Conservation (phyloP, 2,888 invertebrate genomes). For the Zelleria hepariella region DNA sequence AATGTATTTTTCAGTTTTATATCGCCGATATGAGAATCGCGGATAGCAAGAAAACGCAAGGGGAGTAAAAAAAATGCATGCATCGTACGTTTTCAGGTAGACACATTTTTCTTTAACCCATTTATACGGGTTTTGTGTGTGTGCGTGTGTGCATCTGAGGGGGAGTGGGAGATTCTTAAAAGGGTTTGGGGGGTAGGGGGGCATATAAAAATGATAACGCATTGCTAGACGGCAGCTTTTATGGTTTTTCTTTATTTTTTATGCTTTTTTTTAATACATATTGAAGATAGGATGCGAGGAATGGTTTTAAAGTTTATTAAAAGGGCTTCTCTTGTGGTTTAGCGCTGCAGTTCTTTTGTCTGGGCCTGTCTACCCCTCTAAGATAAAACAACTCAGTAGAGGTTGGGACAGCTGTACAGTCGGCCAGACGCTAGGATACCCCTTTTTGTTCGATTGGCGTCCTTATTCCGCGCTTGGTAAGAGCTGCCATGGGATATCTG, state of each 20-base stretch:
- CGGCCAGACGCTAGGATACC: too few species aligned
- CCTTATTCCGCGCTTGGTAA: too few species aligned
- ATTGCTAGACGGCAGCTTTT: constrained; percentile 72
- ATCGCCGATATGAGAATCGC: constrained; percentile 72
- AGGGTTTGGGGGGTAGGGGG: constrained; percentile 40
- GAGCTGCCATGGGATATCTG: too few species aligned
- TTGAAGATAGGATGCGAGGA: constrained; percentile 31
- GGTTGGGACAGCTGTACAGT: too few species aligned
- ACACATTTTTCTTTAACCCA: constrained; percentile 73
- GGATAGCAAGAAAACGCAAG: constrained; percentile 70
- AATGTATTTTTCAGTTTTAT: constrained; percentile 73
- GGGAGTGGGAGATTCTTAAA: constrained; percentile 27
- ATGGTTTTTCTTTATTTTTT: constrained; percentile 70
- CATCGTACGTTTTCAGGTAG: constrained; percentile 72
- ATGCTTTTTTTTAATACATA: constrained; percentile 55
- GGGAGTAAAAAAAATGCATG: constrained; percentile 64
- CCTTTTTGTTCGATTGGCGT: too few species aligned
- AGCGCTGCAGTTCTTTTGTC: neutral
- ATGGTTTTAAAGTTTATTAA: constrained; percentile 15
- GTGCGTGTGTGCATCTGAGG: constrained; percentile 50
- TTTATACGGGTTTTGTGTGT: constrained; percentile 54
- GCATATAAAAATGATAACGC: constrained; percentile 73
- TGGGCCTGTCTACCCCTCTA: too few species aligned
- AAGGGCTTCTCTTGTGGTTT: neutral
- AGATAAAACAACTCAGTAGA: too few species aligned